Base-by-base conservation (phyloP, 2,888 invertebrate species). In the Tetrapedia diversipes region DNA sequence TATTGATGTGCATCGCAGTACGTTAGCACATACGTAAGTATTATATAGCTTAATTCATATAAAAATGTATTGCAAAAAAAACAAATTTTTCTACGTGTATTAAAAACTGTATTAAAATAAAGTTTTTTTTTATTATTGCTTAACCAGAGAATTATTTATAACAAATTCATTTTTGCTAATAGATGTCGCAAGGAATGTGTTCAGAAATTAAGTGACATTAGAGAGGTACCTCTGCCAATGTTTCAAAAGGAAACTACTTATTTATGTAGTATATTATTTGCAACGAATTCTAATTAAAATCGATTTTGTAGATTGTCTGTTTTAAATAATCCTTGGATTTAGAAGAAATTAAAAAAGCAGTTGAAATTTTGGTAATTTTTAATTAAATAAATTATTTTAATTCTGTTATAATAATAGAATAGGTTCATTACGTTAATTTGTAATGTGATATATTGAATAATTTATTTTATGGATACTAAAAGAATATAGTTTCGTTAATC, bases 321-420 rank as follows among this genome's bases (percentile, higher is more conserved):
- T 16, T 22, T 51, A 61, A 39, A 10, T 43, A 49, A 19, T 43
- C 45, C 34, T 57, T 2, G 32, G 22, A 22, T 64, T 41, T 37
- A 16, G 43, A 29, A 34, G 29, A n/a, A 56, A 24, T 61, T 27
- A 22, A 16, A 2, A n/a, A n/a, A 27, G n/a, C 41, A 43, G 22
- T 27, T 27, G 4, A 19, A 53, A 37, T 24, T 72, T 72, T 64
- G 79, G 79, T 79, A 79, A 79, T 72, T 37, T 45, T 19, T 16
- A 10, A 43, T 16, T 39, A 22, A 43, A 47, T 32, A 43, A 51
- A 39, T 32, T 39, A 19, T 19, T 34, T 41, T 8, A n/a, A 39
- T 32, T 1, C 6, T 2, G n/a, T 45, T 45, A 27, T 45, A 24
- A 32, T 14, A 22, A 34, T 19, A 16, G 22, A 16, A 19, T 24